Percentiles rank a stretch among this genome's conserved stretches.
Evolutionary conservation across 2,797 vertebrate species (phyloP).

Genomic region (Danio tinwini): DNA sequence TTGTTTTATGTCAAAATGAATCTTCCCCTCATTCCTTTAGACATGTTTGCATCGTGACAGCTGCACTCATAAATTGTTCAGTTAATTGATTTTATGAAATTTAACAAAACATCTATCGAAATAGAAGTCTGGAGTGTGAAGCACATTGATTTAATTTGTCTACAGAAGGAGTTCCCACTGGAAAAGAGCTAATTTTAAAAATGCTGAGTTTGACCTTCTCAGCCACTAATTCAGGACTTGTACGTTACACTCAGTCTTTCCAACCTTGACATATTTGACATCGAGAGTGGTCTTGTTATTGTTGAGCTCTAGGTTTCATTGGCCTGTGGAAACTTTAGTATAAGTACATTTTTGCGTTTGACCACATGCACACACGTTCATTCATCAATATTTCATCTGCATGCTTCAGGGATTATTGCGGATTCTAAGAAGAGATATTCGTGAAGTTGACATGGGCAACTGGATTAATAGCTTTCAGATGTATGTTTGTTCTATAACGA

Average conservation of each 20-base stretch:
- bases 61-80: slow-evolving; percentile 16
- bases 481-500: background rate
- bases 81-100: slow-evolving; percentile 10
- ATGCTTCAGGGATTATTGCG: background rate
- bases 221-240: slow-evolving; percentile 33
- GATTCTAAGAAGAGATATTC: slow-evolving; percentile 24
- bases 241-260: slow-evolving; percentile 30
- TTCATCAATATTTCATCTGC: slow-evolving; percentile 43
- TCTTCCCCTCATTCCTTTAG: background rate
- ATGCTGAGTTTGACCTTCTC: slow-evolving; percentile 32
- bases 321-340: slow-evolving; percentile 22
- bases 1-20: slow-evolving; percentile 17
- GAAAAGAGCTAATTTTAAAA: slow-evolving; percentile 49
- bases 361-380: slow-evolving; percentile 9
- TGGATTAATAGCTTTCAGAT: slow-evolving; percentile 31
- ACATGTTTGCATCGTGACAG: slow-evolving; percentile 12
- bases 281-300: slow-evolving; percentile 29
- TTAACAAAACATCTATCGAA: background rate
- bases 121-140: background rate
- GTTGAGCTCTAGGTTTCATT: slow-evolving; percentile 43
- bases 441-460: slow-evolving; percentile 3
- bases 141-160: slow-evolving; percentile 39
- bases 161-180: slow-evolving; percentile 32
- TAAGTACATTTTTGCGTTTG: slow-evolving; percentile 22
- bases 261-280: slow-evolving; percentile 46